Evolutionary conservation across 2,888 invertebrate genomes (phyloP).

Genomic region (Bellardia pandia): DNA sequence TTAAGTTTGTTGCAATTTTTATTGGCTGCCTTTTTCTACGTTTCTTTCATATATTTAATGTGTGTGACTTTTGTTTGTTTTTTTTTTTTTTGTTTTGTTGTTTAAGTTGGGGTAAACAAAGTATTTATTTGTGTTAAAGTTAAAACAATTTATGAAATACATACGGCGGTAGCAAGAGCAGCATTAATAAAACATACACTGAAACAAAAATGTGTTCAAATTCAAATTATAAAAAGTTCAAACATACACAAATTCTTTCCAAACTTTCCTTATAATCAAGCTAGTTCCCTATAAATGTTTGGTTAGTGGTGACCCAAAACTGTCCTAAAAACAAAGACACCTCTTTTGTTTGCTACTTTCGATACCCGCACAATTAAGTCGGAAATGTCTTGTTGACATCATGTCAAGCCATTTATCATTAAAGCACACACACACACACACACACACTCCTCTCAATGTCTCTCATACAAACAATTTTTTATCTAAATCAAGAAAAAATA

Average conservation of each 20-base stretch:
- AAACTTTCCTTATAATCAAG: neutral
- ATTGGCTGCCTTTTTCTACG: conserved; percentile 62
- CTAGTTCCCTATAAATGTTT: too few relatives aligned
- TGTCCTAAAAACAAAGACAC: neutral
- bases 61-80: conserved; percentile 54
- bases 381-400: conserved; percentile 77
- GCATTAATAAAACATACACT: conserved; percentile 19
- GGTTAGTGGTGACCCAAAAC: too few relatives aligned
- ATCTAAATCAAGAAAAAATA: conserved; percentile 47
- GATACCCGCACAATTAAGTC: conserved; percentile 60
- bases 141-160: conserved; percentile 52
- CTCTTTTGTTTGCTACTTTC: neutral
- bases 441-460: conserved; percentile 41
- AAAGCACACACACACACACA: conserved; percentile 52
- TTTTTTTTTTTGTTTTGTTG: too few relatives aligned
- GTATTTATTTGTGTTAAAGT: conserved; percentile 51
- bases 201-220: neutral
- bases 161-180: conserved; percentile 10
- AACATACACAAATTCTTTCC: too few relatives aligned
- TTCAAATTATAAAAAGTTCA: too few relatives aligned
- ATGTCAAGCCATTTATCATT: conserved; percentile 78
- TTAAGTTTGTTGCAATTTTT: conserved; percentile 76
- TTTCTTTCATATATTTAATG: conserved; percentile 42
- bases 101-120: conserved; percentile 1
- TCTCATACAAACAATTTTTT: conserved; percentile 57